Base-by-base conservation (phyloP, 2,113 vertebrate genomes). In the Abramis brama region DNA sequence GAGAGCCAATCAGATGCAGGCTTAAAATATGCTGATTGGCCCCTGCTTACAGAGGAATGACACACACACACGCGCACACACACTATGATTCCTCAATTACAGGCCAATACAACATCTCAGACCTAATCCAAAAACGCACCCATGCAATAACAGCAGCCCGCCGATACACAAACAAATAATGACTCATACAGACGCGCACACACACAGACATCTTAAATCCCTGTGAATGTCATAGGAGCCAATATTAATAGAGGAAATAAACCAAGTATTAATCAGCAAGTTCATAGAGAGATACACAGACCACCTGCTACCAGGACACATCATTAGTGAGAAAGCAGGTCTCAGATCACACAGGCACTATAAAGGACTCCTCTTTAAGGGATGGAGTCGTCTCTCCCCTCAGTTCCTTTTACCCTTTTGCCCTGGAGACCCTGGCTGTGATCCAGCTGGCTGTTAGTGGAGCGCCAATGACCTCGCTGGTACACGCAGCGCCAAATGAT, bases 61-160 rank as follows among this genome's bases (percentile, higher is more conserved):
- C 5, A 55, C 57, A 52, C 23, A 47, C 83, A 36, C n/a, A 27
- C 83, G n/a, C 33, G 33, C 50, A 60, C 74, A 39, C 9, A 55
- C 47, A 57, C 73, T 21, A 88, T 50, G 52, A 87, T 86, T 77
- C 82, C 86, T 86, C 66, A 45, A 85, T 89, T 84, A 86, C 79
- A 88, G 83, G 81, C 86, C 86, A 60, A 86, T 52, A 83, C 33
- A 66, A 64, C 81, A 59, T 59, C 82, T 85, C 80, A 87, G 79
- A 89, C 39, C 13, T 45, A 80, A 80, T 80, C 57, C 85, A 33
- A 60, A 85, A 30, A 62, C 43, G 45, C 5, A 47, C 78, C 2
- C 0, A 73, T 47, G 13, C 85, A 90, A 91, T 90, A 74, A 91
- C 84, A 86, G 88, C 55, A 50, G 89, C 59, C 62, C 50, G 68